Percentiles rank a stretch among this genome's conserved stretches.
Evolutionary conservation across 1,140 invertebrate species (phyloP).

Genomic region (Drosophila seguyi): DNA sequence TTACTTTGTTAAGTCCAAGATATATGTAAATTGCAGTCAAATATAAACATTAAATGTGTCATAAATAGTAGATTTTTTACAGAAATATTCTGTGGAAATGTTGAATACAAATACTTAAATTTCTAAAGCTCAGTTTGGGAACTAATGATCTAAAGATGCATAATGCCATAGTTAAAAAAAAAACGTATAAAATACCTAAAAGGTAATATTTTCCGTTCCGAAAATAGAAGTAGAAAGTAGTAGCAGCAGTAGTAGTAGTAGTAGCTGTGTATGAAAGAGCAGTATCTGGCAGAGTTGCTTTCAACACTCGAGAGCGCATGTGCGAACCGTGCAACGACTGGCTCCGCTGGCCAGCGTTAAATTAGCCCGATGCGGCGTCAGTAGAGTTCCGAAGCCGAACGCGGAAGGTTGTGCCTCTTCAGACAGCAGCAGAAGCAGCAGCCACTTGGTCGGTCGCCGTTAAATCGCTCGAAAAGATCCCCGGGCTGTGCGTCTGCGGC

Average conservation of each 20-base stretch:
- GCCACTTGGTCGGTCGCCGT: not conserved
- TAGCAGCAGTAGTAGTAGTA: not conserved
- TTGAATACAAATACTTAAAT: no score
- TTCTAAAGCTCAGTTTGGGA: not conserved
- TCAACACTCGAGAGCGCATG: constrained; percentile 40
- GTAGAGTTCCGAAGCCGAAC: constrained; percentile 53
- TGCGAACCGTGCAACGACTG: constrained; percentile 33
- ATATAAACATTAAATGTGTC: not conserved
- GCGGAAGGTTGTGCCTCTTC: constrained; percentile 51
- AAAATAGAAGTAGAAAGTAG: constrained; percentile 1
- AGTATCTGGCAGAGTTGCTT: constrained; percentile 31
- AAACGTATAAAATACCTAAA: not conserved
- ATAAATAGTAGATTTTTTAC: no score
- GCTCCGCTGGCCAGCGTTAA: constrained; percentile 25
- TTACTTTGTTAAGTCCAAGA: not conserved
- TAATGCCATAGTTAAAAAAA: no score
- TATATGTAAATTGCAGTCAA: not conserved
- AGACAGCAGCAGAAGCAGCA: constrained; percentile 2
- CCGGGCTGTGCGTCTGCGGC: constrained; percentile 39
- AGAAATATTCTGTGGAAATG: not conserved
- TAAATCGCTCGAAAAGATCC: constrained; percentile 25
- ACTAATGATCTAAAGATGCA: not conserved
- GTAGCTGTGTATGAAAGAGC: constrained; percentile 7
- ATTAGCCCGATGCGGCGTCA: constrained; percentile 68
- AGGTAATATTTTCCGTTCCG: not conserved